A percentile compares a stretch with the other conserved stretches of the same genome.
These are phyloP conservation scores for Teleiodes luculella DNA, from an alignment of 2,888 invertebrate species.

Conservation along the genomic window DNA sequence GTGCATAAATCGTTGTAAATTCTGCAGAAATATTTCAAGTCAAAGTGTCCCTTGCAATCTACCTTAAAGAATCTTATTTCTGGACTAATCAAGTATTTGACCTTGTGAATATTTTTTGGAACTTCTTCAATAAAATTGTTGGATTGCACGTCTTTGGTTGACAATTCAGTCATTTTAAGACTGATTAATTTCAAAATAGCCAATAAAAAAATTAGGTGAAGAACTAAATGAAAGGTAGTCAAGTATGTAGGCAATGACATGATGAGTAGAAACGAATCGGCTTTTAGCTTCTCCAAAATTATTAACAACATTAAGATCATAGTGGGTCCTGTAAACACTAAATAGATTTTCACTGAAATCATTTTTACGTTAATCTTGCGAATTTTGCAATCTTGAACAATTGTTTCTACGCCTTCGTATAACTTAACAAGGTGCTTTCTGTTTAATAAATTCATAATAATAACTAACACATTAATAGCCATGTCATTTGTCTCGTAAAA, in stretches of 20 bases:
- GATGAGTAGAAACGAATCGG: constrained; percentile 31
- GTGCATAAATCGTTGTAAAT: constrained; percentile 47
- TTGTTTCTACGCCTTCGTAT: constrained; percentile 30
- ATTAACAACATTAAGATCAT: constrained; percentile 29
- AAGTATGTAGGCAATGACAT: constrained; percentile 45
- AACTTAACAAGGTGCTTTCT: constrained; percentile 27
- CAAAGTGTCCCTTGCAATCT: constrained; percentile 17
- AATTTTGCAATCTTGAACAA: constrained; percentile 30
- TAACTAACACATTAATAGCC: constrained; percentile 30
- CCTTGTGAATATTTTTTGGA: constrained; percentile 8
- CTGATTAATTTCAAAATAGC: constrained; percentile 41
- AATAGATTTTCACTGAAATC: constrained; percentile 39
- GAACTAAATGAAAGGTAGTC: constrained; percentile 38
- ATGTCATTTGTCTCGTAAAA: constrained; percentile 37
- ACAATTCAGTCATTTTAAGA: constrained; percentile 25
- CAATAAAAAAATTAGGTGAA: constrained; percentile 41
- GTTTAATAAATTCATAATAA: constrained; percentile 29
- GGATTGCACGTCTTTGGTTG: constrained; percentile 7
- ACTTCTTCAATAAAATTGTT: not conserved
- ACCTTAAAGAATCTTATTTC: constrained; percentile 31
- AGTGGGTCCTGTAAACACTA: constrained; percentile 33
- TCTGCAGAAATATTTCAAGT: constrained; percentile 41
- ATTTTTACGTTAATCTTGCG: constrained; percentile 27
- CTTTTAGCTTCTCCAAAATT: constrained; percentile 34
- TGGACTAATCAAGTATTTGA: constrained; percentile 30